Conservation (phyloP, 2,797 vertebrate species). For the Apogon hyalosoma region DNA sequence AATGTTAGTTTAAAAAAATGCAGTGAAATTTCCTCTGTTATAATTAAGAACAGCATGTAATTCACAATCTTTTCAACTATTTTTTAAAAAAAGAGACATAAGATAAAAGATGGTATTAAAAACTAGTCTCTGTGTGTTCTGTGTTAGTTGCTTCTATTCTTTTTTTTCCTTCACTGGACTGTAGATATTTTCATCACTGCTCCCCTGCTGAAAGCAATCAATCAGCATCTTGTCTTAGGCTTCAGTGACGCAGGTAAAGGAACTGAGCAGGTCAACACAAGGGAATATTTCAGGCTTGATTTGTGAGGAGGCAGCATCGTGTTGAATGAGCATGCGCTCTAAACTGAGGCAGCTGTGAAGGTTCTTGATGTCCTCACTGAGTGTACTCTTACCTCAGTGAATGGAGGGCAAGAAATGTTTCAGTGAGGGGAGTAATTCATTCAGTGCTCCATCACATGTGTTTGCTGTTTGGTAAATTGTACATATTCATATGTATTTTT, state of each 20-base stretch:
- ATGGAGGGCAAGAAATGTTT: conserved; percentile 20
- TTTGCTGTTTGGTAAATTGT: no score
- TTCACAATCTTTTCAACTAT: conserved; percentile 29
- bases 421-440: conserved; percentile 10
- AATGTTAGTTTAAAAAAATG: conserved; percentile 8
- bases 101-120: conserved; percentile 45
- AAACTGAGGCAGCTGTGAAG: conserved; percentile 53
- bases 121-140: conserved; percentile 42
- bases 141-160: conserved; percentile 43
- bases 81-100: conserved; percentile 49
- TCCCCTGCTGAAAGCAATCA: conserved; percentile 86
- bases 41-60: neutral
- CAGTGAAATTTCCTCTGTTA: conserved; percentile 1
- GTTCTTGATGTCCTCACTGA: conserved; percentile 53
- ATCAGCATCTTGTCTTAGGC: conserved; percentile 85
- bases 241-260: conserved; percentile 83
- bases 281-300: conserved; percentile 84
- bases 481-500: no score
- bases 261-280: conserved; percentile 78
- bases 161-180: conserved; percentile 64
- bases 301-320: conserved; percentile 78
- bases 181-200: conserved; percentile 83
- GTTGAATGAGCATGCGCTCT: conserved; percentile 63
- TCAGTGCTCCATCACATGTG: no score
- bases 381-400: conserved; percentile 37